Evolutionary conservation across 2,888 invertebrate genomes (phyloP), one percentile per base, ranked within the genome.

Genomic region (Phaedon cochleariae): DNA sequence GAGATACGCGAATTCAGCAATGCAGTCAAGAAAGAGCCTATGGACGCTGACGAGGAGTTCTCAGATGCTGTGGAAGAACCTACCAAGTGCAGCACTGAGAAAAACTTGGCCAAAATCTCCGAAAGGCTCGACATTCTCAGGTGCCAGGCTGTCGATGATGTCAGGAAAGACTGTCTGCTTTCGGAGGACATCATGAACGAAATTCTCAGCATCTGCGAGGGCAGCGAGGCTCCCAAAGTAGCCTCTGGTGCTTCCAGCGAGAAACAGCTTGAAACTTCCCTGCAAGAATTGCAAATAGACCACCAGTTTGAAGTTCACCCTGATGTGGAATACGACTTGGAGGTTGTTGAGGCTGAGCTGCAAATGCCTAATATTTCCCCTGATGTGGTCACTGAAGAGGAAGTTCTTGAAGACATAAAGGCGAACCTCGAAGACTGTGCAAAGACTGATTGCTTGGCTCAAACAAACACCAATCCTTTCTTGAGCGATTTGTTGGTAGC

Each of bases 101-200:
- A 21, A 17, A 20, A 57, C 29, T 17, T 31, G 29, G 21, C n/a
- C 1, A 12, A 15, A n/a, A 29, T 34, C 18, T 45, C 59, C 9
- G 61, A 58, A 20, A 26, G 54, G 20, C 21, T 68, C 0, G 59
- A 52, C 6, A 21, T 54, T 1, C 51, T 51, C 2, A 60, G 64
- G 21, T 61, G 18, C 10, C 48, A 64, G 34, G 55, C 63, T 1
- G 55, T 61, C 0, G 37, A 37, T 7, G 64, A 59, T 31, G 48
- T 67, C 1, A 58, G 58, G 34, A 17, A 58, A 17, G 65, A 67
- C 20, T 41, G 63, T 9, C 15, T 34, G 5, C 55, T 70, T 12
- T 62, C 67, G 3, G 67, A 67, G 45, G 62, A 65, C 51, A 69
- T 69, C n/a, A 67, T 69, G 65, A 64, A 62, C 1, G 67, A 67